These are phyloP conservation scores for Drosophila nr. perissopoda DNA, from an alignment of 2,888 invertebrate genomes.

Conservation along the genomic window DNA sequence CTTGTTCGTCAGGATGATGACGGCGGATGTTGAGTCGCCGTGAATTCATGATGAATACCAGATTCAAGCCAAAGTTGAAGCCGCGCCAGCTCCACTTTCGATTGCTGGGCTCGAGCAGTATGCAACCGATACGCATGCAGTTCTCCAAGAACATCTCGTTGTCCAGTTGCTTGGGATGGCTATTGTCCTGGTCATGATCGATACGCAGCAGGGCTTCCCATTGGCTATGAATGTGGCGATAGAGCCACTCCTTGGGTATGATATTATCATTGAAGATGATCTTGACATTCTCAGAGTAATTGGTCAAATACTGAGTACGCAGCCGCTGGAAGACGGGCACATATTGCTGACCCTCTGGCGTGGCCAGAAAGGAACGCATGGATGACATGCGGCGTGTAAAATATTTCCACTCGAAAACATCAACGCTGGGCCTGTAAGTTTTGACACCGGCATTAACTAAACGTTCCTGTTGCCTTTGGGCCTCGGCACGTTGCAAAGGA, in stretches of 20 bases:
- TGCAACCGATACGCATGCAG: slow-evolving; percentile 89
- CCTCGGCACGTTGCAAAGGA: slow-evolving; percentile 64
- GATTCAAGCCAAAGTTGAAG: slow-evolving; percentile 91
- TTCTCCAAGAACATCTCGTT: slow-evolving; percentile 85
- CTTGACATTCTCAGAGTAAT: slow-evolving; percentile 89
- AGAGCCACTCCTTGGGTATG: slow-evolving; percentile 89
- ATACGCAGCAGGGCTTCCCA: slow-evolving; percentile 90
- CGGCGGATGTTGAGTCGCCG: slow-evolving; percentile 87
- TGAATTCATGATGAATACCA: slow-evolving; percentile 89
- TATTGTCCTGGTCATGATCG: slow-evolving; percentile 89
- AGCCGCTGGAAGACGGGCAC: slow-evolving; percentile 88
- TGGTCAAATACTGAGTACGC: slow-evolving; percentile 89
- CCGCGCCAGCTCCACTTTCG: slow-evolving; percentile 93
- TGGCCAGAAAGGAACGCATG: slow-evolving; percentile 87
- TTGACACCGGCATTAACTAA: slow-evolving; percentile 64
- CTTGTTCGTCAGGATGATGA: slow-evolving; percentile 88
- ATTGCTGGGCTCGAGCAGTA: slow-evolving; percentile 87
- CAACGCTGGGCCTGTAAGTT: slow-evolving; percentile 57
- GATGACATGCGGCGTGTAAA: slow-evolving; percentile 82
- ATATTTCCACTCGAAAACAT: slow-evolving; percentile 78
- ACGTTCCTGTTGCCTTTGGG: slow-evolving; percentile 56
- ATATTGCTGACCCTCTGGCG: slow-evolving; percentile 87
- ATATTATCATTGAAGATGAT: slow-evolving; percentile 89
- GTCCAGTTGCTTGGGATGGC: slow-evolving; percentile 84
- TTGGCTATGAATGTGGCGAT: slow-evolving; percentile 88